Base-by-base conservation (phyloP, 1,140 invertebrate genomes). In the Scaptomyza montana region DNA sequence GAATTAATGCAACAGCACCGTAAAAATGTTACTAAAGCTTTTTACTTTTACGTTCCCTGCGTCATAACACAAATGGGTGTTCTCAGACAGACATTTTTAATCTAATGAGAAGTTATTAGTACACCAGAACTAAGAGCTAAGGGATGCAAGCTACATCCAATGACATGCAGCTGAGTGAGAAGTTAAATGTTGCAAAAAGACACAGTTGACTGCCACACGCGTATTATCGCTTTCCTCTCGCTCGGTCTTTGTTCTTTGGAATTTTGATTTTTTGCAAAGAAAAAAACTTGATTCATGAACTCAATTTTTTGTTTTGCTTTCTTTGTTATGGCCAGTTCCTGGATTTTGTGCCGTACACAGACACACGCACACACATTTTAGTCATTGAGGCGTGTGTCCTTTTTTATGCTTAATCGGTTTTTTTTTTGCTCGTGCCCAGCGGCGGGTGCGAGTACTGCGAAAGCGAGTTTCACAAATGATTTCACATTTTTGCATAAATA, bases 401-500 rank as follows among this genome's bases (percentile, higher is more conserved):
- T 75, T 75, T 78, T 68, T 60, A 57, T 39, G 36, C 9, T 5
- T 49, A 30, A 41, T 69, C 55, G 60, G 62, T 70, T 74, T 57
- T 65, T 55, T 53, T 59, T 61, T 53, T 9, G 7, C 33, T 9
- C 21, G 53, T 53, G 49, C 47, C 65, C 13, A 9, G 39, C 50
- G 43, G 60, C 60, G 59, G 39, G 9, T 25, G 61, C 21, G 51
- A 10, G 45, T 28, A 64, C 54, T 62, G 80, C 62, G 82, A 77
- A 75, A 61, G 84, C 82, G 77, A 87, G 73, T 89, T 89, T 89
- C 84, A 89, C 84, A 89, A 89, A 89, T 89, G 84, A 89, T 89
- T 89, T 89, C 84, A 89, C 84, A 89, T 89, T 89, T 89, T 89
- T 89, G 85, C 84, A 89, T 89, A 89, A 84, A 89, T 89, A 89